phyloP scores from a whole-genome alignment of 2,888 invertebrate genomes.

The Theristus sp. region DNA sequence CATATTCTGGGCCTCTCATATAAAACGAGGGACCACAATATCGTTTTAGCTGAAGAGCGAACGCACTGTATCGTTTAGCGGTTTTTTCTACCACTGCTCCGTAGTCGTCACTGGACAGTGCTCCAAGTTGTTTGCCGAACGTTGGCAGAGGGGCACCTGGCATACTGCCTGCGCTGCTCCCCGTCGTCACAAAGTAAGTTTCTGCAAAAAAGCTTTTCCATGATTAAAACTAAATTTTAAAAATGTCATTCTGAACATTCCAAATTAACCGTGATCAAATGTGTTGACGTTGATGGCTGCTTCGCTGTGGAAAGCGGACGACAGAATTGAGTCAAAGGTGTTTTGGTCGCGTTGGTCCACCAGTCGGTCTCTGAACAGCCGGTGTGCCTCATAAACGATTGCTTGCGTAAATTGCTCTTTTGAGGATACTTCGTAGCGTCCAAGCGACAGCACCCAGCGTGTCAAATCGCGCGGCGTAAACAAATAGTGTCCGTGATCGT shows the following conservation, averaged over 20 bases:
- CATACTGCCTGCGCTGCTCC: slow-evolving; percentile 23
- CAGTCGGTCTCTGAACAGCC: slow-evolving; percentile 55
- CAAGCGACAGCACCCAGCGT: slow-evolving; percentile 44
- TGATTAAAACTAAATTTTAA: too few species aligned
- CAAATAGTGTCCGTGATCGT: slow-evolving; percentile 47
- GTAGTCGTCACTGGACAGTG: slow-evolving; percentile 14
- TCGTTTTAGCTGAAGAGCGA: too few species aligned
- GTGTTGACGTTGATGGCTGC: too few species aligned
- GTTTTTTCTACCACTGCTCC: slow-evolving; percentile 32
- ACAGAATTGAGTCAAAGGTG: slow-evolving; percentile 47
- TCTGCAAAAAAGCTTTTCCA: too few species aligned
- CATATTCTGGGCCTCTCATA: too few species aligned
- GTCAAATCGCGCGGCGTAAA: slow-evolving; percentile 58
- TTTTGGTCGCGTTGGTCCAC: slow-evolving; percentile 45
- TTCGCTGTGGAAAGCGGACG: slow-evolving; percentile 31
- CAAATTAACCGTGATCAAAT: too few species aligned
- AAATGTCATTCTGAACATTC: too few species aligned
- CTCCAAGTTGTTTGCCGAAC: slow-evolving; percentile 27
- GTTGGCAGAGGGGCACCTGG: slow-evolving; percentile 33
- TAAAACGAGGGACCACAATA: too few species aligned
- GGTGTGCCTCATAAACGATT: slow-evolving; percentile 53
- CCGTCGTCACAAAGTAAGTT: slow-evolving; percentile 33
- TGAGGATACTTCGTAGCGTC: slow-evolving; percentile 26
- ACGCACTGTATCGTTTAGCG: slow-evolving; percentile 25
- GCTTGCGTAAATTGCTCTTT: too few species aligned